Evolutionary conservation across 2,797 vertebrate genomes (phyloP).

Genomic region (Myotis myotis): DNA sequence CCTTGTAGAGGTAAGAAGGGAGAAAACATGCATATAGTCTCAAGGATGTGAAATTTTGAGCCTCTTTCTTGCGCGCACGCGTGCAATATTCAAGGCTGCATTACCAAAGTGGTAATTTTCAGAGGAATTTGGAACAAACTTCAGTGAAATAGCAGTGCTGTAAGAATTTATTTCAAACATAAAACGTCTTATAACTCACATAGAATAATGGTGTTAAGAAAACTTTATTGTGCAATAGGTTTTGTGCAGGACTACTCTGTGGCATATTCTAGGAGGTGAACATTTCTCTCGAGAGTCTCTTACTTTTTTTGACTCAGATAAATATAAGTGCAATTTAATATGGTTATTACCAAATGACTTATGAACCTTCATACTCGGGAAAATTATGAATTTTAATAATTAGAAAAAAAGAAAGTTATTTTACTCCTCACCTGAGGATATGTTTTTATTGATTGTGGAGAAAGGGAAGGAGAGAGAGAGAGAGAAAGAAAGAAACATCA

Average conservation of each 20-base stretch:
- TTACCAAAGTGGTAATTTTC: not conserved
- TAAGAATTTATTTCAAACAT: conserved; percentile 22
- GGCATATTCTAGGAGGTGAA: not conserved
- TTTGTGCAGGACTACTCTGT: not conserved
- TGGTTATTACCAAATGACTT: conserved; percentile 39
- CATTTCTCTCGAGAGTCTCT: not conserved
- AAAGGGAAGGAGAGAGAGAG: not conserved
- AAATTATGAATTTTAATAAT: conserved; percentile 51
- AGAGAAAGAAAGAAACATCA: not conserved
- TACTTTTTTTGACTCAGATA: not conserved
- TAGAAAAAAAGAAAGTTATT: not conserved
- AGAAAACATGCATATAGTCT: not conserved
- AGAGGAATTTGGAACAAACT: not conserved
- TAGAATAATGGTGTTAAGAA: not conserved
- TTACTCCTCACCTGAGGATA: not conserved
- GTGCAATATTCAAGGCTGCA: not conserved
- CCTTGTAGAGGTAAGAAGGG: not conserved
- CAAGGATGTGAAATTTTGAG: not conserved
- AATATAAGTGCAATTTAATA: conserved; percentile 15
- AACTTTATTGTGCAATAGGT: not conserved
- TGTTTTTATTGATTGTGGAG: not conserved
- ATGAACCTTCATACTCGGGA: not conserved
- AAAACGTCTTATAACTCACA: not conserved
- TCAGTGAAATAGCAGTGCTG: not conserved
- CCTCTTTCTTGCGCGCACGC: not conserved